A percentile compares a stretch with the other conserved stretches of the same genome.
These are phyloP conservation scores for Pocillopora grandis DNA, from an alignment of 92 coral and sea anemone genomes.

Conservation along the genomic window DNA sequence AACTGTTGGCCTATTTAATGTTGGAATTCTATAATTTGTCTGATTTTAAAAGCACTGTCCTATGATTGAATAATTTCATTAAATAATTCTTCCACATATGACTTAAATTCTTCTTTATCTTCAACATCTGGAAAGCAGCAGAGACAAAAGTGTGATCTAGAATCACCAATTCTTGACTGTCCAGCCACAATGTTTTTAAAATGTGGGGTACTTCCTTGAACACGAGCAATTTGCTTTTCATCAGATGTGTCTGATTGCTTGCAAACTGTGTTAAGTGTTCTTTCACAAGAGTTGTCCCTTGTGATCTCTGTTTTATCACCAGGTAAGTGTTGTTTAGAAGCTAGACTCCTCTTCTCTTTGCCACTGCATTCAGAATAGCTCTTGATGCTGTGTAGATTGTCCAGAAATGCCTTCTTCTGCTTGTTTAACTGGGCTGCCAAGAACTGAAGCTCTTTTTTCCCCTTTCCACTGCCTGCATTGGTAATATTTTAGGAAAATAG, in stretches of 20 bases:
- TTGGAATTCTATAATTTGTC: too few relatives aligned
- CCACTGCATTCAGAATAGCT: not conserved
- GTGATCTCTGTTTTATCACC: not conserved
- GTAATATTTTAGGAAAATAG: not conserved
- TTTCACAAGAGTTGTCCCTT: not conserved
- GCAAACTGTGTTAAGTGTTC: not conserved
- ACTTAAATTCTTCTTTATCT: constrained; percentile 22
- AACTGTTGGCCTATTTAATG: too few relatives aligned
- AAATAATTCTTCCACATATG: constrained; percentile 26
- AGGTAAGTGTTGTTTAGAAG: not conserved
- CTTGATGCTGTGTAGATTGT: constrained; percentile 37
- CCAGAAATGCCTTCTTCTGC: constrained; percentile 54
- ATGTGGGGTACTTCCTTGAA: not conserved
- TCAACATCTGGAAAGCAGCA: constrained; percentile 28
- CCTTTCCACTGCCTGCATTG: constrained; percentile 34
- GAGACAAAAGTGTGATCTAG: constrained; percentile 15
- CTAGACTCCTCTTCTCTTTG: not conserved
- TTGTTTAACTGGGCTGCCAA: constrained; percentile 55
- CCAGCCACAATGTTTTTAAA: not conserved
- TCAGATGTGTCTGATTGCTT: not conserved
- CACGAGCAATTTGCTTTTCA: not conserved
- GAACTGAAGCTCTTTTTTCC: constrained; percentile 31
- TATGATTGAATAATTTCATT: not conserved
- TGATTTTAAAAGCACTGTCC: not conserved
- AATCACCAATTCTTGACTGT: not conserved